Evolutionary conservation across 2,113 vertebrate genomes (phyloP).

Genomic region (Muntiacus reevesi): DNA sequence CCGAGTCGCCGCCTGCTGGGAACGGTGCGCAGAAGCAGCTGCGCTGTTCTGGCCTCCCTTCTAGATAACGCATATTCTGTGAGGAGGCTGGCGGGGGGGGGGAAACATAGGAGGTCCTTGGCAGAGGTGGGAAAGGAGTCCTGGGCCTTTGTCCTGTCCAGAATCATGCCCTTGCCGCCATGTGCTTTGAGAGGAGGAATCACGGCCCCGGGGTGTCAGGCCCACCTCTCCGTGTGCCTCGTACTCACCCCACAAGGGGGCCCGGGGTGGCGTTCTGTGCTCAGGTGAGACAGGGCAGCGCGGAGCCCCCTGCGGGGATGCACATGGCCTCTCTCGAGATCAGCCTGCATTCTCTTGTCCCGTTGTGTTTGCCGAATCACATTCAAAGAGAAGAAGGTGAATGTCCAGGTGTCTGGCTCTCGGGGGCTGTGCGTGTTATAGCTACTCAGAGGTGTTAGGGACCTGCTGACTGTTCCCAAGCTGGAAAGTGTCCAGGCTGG

Average conservation of each 20-base stretch:
- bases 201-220: background rate
- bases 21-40: background rate
- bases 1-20: background rate
- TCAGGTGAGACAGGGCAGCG: background rate
- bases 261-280: background rate
- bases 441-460: background rate
- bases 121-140: background rate
- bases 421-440: rapidly evolving
- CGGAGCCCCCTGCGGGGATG: background rate
- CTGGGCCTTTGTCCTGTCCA: background rate
- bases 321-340: rapidly evolving
- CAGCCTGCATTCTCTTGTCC: background rate
- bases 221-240: background rate
- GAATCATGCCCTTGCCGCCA: background rate
- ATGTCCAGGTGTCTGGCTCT: background rate
- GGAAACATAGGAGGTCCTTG: background rate
- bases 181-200: background rate
- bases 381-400: background rate
- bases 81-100: background rate
- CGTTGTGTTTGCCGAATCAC: background rate
- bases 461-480: background rate
- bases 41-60: background rate
- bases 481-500: background rate
- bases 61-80: background rate
- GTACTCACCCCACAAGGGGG: background rate